phyloP scores from a whole-genome alignment of 2,113 vertebrate genomes.

The Chauna torquata region DNA sequence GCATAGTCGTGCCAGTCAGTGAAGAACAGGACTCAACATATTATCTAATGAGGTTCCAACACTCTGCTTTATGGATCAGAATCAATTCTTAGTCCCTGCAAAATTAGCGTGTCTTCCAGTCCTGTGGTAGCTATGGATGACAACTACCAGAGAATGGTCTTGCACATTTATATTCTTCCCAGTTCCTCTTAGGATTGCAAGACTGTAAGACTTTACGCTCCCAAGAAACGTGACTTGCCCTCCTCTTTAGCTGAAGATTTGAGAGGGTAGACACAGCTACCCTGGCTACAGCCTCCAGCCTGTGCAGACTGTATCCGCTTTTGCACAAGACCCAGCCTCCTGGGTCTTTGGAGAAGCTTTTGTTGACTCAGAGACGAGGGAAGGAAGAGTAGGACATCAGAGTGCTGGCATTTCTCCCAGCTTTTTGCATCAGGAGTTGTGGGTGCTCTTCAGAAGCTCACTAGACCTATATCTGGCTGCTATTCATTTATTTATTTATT shows the following conservation, averaged over 20 bases:
- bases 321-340: background rate
- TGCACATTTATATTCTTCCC: background rate
- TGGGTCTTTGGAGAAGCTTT: background rate
- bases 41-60: background rate
- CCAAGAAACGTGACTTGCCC: background rate
- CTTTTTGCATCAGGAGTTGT: background rate
- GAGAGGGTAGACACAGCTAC: background rate
- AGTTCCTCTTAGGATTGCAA: background rate
- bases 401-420: background rate
- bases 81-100: background rate
- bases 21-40: too few relatives aligned
- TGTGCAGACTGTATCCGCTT: background rate
- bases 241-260: background rate
- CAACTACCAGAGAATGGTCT: background rate
- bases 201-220: background rate
- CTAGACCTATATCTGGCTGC: background rate
- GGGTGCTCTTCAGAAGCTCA: background rate
- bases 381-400: background rate
- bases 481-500: background rate
- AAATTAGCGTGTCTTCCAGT: background rate
- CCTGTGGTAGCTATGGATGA: background rate
- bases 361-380: background rate
- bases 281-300: background rate
- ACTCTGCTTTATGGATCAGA: background rate
- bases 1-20: too few relatives aligned